Base-by-base conservation (phyloP, 2,888 invertebrate species). In the Bhutanitis thaidina region DNA sequence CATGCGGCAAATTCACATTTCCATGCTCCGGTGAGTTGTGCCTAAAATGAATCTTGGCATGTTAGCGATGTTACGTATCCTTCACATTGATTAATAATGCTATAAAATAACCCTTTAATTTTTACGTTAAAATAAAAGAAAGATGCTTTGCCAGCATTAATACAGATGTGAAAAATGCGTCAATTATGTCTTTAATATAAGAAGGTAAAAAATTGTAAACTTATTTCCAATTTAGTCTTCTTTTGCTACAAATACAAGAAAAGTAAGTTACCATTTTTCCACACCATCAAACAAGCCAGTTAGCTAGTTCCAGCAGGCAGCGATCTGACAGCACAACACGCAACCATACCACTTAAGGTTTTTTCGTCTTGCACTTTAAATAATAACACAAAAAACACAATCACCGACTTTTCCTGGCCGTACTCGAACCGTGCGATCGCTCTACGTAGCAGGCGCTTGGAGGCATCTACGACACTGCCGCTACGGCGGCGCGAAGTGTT, bases 201-300 rank as follows among this genome's bases (percentile, higher is more conserved):
- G 2, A 3, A 20, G 2, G 20, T 53, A 51, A 50, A 59, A 56
- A 27, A 50, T 57, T 57, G 55, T 43, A 52, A 51, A 56, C 49
- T 61, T 44, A 64, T 66, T 67, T 67, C 71, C 64, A 71, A 69
- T 74, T 73, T 67, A 73, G 57, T 62, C 57, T 25, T 38, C 20
- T 35, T 34, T 35, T 15, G 36, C 14, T 67, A 63, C 55, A 63
- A 66, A 69, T 73, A 65, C 59, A 61, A 69, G 69, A 69, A 35
- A 20, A 63, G 69, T 64, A 64, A 66, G 75, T 82, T 85, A 87
- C 88, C 88, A 87, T 88, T 80, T 74, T 82, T 76, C 69, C 66
- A 69, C 78, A 80, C 70, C 83, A 82, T 83, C 71, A 81, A 83
- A 74, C 78, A 62, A 61, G 61, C 59, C 63, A 59, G 52, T 57